A percentile compares a stretch with the other conserved stretches of the same genome.
Conservation (phyloP, 2,113 vertebrate genomes). For the Epinephelus lanceolatus region DNA sequence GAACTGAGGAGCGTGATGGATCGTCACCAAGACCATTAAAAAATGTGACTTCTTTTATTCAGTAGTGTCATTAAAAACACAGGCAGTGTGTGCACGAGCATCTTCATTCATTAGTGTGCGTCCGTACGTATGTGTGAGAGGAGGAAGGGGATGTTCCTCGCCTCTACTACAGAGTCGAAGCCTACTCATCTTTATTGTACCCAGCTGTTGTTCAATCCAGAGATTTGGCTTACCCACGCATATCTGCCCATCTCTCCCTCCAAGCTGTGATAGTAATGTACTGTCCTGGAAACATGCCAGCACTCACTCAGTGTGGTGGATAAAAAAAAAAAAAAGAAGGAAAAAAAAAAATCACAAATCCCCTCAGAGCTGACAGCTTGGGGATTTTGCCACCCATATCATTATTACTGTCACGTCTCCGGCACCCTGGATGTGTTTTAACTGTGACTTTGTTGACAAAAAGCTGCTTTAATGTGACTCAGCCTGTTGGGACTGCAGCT, state of each 20-base stretch:
- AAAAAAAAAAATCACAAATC: constrained; percentile 69
- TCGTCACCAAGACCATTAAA: background rate
- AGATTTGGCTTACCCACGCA: constrained; percentile 69
- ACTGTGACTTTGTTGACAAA: constrained; percentile 40
- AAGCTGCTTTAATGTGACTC: constrained; percentile 35
- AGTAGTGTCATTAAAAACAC: background rate
- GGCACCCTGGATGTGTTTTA: constrained; percentile 7
- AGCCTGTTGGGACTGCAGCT: constrained; percentile 8
- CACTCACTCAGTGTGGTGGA: constrained; percentile 55
- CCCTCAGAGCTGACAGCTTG: constrained; percentile 71
- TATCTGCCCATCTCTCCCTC: constrained; percentile 55
- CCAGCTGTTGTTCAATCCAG: constrained; percentile 72
- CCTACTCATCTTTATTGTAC: constrained; percentile 48
- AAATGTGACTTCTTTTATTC: background rate
- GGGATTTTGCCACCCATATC: constrained; percentile 69
- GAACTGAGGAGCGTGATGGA: background rate
- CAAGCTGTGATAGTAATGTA: constrained; percentile 66
- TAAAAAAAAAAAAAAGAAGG: constrained; percentile 29
- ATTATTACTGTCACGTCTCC: constrained; percentile 62
- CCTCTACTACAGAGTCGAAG: constrained; percentile 19
- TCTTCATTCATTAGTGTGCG: background rate
- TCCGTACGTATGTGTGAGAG: background rate
- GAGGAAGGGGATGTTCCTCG: constrained; percentile 19
- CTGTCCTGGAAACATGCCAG: constrained; percentile 70
- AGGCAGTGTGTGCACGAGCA: background rate